Base-by-base conservation (phyloP, 2,797 vertebrate species). In the Peromyscus nudipes region DNA sequence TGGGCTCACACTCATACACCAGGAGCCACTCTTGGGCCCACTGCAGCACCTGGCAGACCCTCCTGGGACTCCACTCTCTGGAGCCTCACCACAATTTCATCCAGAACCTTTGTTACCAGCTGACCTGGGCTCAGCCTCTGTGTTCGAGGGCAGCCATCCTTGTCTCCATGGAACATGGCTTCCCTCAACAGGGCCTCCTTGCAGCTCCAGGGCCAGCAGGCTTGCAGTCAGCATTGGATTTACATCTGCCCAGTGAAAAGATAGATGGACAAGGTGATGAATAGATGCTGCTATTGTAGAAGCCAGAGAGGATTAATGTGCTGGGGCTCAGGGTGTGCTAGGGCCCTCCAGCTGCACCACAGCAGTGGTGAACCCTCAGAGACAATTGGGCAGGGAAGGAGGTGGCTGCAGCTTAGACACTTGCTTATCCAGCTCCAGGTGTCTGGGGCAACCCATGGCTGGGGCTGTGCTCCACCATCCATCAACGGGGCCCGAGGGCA, bases 401-500 rank as follows among this genome's bases (percentile, higher is more conserved):
- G 10, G 55, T 21, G 57, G 21, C 80, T 7, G 2, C 16, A 29
- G 73, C 23, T 23, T 40, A 43, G 60, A 37, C 27, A 6, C 64
- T 11, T 52, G 29, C 0, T 1, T 19, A 62, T 25, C 34, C 81
- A 83, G 62, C 27, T 49, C 16, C 14, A 83, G 69, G 4, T 1
- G 5, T 34, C 14, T 0, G 1, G 65, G 21, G 86, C 1, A 2
- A 49, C 75, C 46, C 1, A 0, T 27, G 85, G 57, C 73, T 6
- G 4, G 8, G 21, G 6, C 27, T 4, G 0, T 37, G 6, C 16
- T 57, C 43, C 62, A 6, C 1, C 49, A 16, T 89, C 87, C 21
- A 6, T 34, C 19, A 1, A 62, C 40, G 12, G 1, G 49, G 21
- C 34, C 17, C 52, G 0, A 0, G 13, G n/a, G 29, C 17, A 0